Conservation (phyloP, 2,113 vertebrate genomes). For the Glaucomys volans region DNA sequence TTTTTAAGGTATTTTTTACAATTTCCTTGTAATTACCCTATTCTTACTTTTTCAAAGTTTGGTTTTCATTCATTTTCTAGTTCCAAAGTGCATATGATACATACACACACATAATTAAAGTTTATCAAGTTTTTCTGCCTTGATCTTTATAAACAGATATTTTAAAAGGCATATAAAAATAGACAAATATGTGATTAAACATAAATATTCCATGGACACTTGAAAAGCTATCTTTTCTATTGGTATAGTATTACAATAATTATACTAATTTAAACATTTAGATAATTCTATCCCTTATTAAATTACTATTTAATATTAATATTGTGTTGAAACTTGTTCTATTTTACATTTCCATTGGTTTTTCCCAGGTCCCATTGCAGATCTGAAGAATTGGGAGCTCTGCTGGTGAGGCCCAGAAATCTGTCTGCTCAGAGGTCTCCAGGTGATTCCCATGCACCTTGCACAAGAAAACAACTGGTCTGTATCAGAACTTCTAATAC, state of each 20-base stretch:
- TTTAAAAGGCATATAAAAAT: background rate
- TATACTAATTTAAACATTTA: slow-evolving; percentile 43
- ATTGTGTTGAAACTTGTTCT: slow-evolving; percentile 7
- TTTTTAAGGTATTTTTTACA: background rate
- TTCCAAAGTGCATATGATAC: background rate
- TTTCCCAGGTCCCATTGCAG: background rate
- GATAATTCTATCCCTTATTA: background rate
- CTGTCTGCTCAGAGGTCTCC: background rate
- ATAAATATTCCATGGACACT: background rate
- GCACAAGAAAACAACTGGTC: background rate
- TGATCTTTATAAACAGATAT: background rate
- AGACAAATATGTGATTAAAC: slow-evolving; percentile 15
- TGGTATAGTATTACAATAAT: background rate
- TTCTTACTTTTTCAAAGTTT: background rate
- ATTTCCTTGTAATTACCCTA: background rate
- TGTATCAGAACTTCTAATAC: background rate
- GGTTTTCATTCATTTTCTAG: background rate
- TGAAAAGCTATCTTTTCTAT: background rate
- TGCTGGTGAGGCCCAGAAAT: background rate
- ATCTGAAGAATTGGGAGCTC: background rate
- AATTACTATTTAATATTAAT: background rate
- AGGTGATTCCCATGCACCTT: background rate
- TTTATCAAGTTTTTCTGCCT: background rate
- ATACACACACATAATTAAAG: background rate
- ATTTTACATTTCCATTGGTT: background rate